Base-by-base conservation (phyloP, 2,888 invertebrate genomes). In the Alloplasta piceator region DNA sequence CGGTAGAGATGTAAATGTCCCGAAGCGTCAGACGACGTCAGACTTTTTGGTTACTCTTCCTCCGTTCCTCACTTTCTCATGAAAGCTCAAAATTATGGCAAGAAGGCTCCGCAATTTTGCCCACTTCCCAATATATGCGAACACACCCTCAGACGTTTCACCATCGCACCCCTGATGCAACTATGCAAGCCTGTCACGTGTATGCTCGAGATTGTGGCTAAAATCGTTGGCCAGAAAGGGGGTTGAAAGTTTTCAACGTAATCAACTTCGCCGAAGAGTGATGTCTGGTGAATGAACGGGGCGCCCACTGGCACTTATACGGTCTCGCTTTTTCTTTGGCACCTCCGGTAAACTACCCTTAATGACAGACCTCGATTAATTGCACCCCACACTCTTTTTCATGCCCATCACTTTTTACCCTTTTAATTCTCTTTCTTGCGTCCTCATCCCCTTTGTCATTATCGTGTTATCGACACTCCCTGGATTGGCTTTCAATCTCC, bases 301-400 rank as follows among this genome's bases (percentile, higher is more conserved):
- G 7, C 78, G 10, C 58, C 26, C 36, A 43, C 46, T 16, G 12
- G 14, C 46, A 26, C 46, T 52, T 38, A 80, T 73, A 68, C 72
- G 58, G 10, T 12, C 38, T 55, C 55, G n/a, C 63, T 63, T 66
- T 46, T 43, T n/a, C 14, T 41, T 46, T n/a, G 6, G 52, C 39
- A 38, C 38, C 10, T 46, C 1, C 10, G 46, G 10, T 64, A 68
- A 78, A 68, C 82, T 55, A 41, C 48, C 61, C 67, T 71, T 55
- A 66, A 80, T 63, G 66, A 67, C 67, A 61, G 60, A 41, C 41
- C 26, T 71, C 81, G 80, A 85, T 86, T 83, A 83, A 86, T 84
- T 77, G 58, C 56, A 78, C 75, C 74, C 80, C 80, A 77, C 46
- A 64, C 26, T 4, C 38, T 52, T 48, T 26, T 26, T 26, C 26